These are phyloP conservation scores for Cydia pomonella DNA, from an alignment of 1,140 invertebrate genomes.

Conservation along the genomic window DNA sequence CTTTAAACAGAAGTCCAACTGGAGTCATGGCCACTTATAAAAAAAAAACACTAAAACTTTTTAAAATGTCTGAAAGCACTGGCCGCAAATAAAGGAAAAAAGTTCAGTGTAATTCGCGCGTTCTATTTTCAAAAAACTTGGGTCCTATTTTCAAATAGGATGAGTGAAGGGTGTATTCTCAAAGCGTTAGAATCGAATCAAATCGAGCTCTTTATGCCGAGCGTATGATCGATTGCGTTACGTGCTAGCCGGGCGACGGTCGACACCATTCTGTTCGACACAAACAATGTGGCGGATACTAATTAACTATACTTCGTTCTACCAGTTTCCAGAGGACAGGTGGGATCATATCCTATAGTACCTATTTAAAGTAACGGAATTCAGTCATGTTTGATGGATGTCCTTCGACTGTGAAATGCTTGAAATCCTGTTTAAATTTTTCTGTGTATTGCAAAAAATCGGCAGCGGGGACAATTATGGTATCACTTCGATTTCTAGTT, in stretches of 20 bases:
- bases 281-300: slow-evolving; percentile 63
- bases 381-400: slow-evolving; percentile 17
- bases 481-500: background rate
- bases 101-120: slow-evolving; percentile 34
- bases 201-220: slow-evolving; percentile 41
- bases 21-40: slow-evolving; percentile 63
- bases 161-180: background rate
- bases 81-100: slow-evolving; percentile 18
- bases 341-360: slow-evolving; percentile 46
- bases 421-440: background rate
- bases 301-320: slow-evolving; percentile 67
- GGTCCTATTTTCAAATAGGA: slow-evolving; percentile 16
- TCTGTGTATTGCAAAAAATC: background rate
- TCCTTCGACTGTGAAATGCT: slow-evolving; percentile 18
- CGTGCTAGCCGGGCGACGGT: slow-evolving; percentile 60
- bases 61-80: slow-evolving; percentile 33
- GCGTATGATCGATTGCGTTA: slow-evolving; percentile 47
- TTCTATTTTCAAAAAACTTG: slow-evolving; percentile 35
- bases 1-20: slow-evolving; percentile 78
- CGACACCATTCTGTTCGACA: slow-evolving; percentile 66
- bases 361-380: slow-evolving; percentile 30
- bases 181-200: slow-evolving; percentile 38
- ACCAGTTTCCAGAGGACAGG: slow-evolving; percentile 60
- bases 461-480: background rate
- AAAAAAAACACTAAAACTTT: slow-evolving; percentile 34